Evolutionary conservation across 1,140 invertebrate species (phyloP).

Genomic region (Trachymyrmex cornetzi): DNA sequence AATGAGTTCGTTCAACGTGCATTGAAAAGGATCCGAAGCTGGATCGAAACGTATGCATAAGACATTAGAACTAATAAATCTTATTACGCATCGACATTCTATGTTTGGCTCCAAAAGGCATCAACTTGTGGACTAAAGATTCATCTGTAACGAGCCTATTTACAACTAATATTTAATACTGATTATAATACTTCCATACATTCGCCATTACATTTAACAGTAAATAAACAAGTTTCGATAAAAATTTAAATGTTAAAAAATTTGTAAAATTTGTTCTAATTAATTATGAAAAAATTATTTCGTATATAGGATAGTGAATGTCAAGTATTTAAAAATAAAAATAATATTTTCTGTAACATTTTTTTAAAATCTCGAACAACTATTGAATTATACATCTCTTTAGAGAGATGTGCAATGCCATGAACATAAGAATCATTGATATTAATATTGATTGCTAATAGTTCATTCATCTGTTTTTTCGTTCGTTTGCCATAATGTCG

Average conservation of each 20-base stretch:
- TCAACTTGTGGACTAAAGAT: too few relatives aligned
- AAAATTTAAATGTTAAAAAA: constrained; percentile 6
- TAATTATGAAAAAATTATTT: constrained; percentile 21
- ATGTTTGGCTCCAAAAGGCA: too few relatives aligned
- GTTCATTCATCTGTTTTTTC: constrained; percentile 14
- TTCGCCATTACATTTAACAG: neutral
- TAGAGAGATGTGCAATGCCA: neutral
- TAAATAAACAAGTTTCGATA: neutral
- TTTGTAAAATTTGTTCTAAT: neutral
- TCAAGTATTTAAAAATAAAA: neutral
- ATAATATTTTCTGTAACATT: neutral
- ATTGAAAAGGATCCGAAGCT: too few relatives aligned
- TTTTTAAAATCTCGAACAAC: neutral
- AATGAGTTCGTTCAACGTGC: too few relatives aligned
- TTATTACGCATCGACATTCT: too few relatives aligned
- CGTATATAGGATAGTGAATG: neutral
- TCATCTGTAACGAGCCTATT: too few relatives aligned
- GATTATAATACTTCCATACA: neutral
- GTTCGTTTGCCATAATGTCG: neutral
- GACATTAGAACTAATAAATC: too few relatives aligned
- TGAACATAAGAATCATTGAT: neutral
- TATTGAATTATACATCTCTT: neutral
- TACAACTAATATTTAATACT: too few relatives aligned
- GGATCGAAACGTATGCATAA: too few relatives aligned
- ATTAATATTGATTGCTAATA: constrained; percentile 39